Evolutionary conservation across 2,888 invertebrate species (phyloP), one percentile per base, ranked within the genome.

Genomic region (Morpho helenor): DNA sequence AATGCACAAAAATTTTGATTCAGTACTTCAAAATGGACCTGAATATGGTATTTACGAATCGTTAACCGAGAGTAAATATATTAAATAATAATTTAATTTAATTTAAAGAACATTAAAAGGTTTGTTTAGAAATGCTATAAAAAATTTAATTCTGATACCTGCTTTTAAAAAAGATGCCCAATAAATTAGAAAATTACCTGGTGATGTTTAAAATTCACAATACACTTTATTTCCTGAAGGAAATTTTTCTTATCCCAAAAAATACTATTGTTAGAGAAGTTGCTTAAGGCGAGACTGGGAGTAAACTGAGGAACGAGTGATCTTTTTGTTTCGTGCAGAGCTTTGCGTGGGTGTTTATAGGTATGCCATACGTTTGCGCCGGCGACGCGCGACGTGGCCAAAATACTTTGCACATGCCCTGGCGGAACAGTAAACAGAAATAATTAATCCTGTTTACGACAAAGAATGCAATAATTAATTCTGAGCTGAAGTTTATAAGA

Each of bases 351-450:
- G 88, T 77, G 80, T 68, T 31, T 45, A 66, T 68, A 61, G 57
- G 67, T 61, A 67, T 61, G 68, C 67, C 67, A 66, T 70, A 74
- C 75, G 81, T 76, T 77, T 78, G 80, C 77, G 78, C 75, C 68
- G 68, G 70, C 73, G 74, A 76, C 71, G 76, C 74, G 70, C 73
- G 73, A 77, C 71, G 76, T 74, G 75, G 73, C 77, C 75, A 68
- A 79, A 79, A 81, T 78, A 71, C 61, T 61, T 70, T 70, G 79
- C 81, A 87, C 82, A 77, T 84, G 82, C 79, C 80, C 84, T 84
- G 84, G 82, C 84, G 80, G 74, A 83, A 83, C 80, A 74, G 73
- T 72, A 63, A 69, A 69, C 64, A 68, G 71, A 66, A 66, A 76
- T 59, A 61, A 63, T 59, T 64, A 54, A 56, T 61, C 51, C 56